Evolutionary conservation across 2,113 vertebrate species (phyloP).

Genomic region (Rhinogobius similis): DNA sequence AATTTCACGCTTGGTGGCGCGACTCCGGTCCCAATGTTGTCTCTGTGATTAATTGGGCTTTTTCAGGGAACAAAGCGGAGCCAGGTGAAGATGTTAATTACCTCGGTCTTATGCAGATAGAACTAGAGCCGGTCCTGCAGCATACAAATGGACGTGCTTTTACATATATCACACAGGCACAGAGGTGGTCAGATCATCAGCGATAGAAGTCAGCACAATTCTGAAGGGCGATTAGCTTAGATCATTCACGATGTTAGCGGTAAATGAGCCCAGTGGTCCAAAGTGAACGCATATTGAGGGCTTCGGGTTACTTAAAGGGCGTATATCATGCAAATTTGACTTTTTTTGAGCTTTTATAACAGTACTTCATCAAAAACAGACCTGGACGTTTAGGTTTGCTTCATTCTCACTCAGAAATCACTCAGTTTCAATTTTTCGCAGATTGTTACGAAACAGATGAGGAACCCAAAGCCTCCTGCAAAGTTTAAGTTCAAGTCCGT

Average conservation of each 20-base stretch:
- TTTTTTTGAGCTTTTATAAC: neutral
- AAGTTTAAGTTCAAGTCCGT: no score
- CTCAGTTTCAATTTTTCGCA: no score
- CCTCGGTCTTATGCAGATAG: slow-evolving; percentile 59
- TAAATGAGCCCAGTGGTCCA: neutral
- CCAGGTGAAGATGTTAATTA: slow-evolving; percentile 78
- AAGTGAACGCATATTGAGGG: neutral
- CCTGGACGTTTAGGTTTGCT: no score
- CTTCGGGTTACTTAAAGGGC: neutral
- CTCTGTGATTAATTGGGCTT: slow-evolving; percentile 77
- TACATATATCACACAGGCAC: neutral
- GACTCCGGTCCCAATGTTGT: slow-evolving; percentile 64
- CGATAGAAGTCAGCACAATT: neutral
- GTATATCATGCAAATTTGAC: neutral
- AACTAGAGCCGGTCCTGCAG: slow-evolving; percentile 40
- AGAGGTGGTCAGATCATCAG: neutral
- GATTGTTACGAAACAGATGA: no score
- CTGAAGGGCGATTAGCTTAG: neutral
- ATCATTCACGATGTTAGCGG: neutral
- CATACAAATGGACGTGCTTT: neutral
- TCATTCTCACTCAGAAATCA: no score
- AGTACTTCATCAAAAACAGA: no score
- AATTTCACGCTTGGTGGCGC: slow-evolving; percentile 73
- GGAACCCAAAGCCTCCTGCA: no score
- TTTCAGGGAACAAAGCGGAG: slow-evolving; percentile 71